Evolutionary conservation across 2,113 vertebrate genomes (phyloP).

Genomic region (Notiomystis cincta): DNA sequence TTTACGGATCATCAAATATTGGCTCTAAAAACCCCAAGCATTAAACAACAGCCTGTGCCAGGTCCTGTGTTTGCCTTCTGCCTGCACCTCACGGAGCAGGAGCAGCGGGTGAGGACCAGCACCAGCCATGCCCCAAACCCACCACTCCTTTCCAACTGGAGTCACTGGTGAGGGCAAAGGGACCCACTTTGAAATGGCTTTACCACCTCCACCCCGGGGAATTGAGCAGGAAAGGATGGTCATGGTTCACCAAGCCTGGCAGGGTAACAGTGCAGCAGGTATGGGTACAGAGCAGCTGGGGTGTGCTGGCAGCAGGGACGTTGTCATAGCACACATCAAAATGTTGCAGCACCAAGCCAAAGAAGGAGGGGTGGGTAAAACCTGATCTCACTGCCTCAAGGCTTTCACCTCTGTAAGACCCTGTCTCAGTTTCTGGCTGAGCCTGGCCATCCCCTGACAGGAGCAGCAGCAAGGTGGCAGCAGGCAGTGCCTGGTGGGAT

Average conservation of each 20-base stretch:
- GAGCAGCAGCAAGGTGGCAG: not conserved
- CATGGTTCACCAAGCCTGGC: not conserved
- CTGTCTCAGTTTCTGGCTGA: not conserved
- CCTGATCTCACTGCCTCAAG: not conserved
- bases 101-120: not conserved
- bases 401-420: not conserved
- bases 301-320: not conserved
- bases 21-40: not conserved
- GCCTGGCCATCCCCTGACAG: not conserved
- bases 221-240: not conserved
- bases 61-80: not conserved
- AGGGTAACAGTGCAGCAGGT: not conserved
- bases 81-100: not conserved
- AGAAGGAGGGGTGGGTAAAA: not conserved
- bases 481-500: not conserved
- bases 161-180: not conserved
- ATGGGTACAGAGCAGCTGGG: fast-evolving
- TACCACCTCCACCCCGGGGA: not conserved
- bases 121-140: not conserved
- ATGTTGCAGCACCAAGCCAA: not conserved
- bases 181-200: not conserved
- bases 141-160: not conserved
- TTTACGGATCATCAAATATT: not conserved
- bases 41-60: not conserved
- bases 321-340: not conserved